Evolutionary conservation across 2,888 invertebrate species (phyloP).

Genomic region (Caenorhabditis angaria): DNA sequence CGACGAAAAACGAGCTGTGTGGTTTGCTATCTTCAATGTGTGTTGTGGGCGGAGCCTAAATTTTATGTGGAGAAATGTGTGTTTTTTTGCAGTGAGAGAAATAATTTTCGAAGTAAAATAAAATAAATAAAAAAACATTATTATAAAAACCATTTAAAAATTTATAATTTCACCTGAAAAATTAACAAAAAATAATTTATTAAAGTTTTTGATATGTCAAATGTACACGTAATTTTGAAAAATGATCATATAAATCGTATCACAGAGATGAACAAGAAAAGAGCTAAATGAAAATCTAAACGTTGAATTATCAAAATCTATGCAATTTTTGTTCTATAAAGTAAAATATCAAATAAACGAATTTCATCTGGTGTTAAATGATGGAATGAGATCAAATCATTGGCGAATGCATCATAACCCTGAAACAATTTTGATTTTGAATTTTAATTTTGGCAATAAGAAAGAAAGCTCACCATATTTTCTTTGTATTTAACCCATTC

Average conservation of each 20-base stretch:
- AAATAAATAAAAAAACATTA: not conserved
- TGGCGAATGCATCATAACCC: slow-evolving; percentile 42
- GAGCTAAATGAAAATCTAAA: not conserved
- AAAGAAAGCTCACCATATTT: slow-evolving; percentile 9
- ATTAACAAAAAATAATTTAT: not conserved
- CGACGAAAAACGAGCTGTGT: slow-evolving; percentile 32
- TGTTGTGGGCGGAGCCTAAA: slow-evolving; percentile 24
- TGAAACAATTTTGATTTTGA: not conserved
- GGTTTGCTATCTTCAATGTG: slow-evolving; percentile 15
- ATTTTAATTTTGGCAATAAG: no score
- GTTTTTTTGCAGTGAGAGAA: not conserved
- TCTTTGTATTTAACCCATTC: slow-evolving; percentile 33
- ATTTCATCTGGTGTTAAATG: slow-evolving; percentile 49
- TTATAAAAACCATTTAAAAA: no score
- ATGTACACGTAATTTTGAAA: slow-evolving; percentile 2
- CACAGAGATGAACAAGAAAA: not conserved
- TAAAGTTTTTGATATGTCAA: not conserved
- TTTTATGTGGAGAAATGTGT: not conserved
- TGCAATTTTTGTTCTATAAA: slow-evolving; percentile 23
- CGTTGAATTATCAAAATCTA: not conserved
- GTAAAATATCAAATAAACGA: slow-evolving; percentile 48
- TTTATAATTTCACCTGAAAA: no score
- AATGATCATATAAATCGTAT: not conserved
- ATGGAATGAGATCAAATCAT: slow-evolving; percentile 54
- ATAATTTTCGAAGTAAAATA: not conserved